phyloP scores from a whole-genome alignment of 2,797 vertebrate genomes.

The Sebastes jordani region DNA sequence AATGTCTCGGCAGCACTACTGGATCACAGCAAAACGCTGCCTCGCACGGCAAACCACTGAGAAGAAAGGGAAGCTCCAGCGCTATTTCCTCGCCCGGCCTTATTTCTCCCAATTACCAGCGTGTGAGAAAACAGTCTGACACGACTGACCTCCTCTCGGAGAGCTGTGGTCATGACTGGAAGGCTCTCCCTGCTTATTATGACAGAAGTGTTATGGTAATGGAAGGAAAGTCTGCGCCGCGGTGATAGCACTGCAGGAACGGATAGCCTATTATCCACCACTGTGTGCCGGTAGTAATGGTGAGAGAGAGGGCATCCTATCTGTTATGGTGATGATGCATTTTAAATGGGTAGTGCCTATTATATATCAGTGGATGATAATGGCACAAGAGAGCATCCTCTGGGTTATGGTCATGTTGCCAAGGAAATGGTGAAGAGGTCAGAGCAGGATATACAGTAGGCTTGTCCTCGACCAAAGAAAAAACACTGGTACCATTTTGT shows the following conservation, averaged over 20 bases:
- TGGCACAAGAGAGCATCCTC: slow-evolving; percentile 41
- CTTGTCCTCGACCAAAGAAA: too few species aligned
- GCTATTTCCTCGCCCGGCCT: slow-evolving; percentile 34
- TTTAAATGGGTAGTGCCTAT: slow-evolving; percentile 45
- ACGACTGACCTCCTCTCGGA: slow-evolving; percentile 63
- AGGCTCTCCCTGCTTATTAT: slow-evolving; percentile 69
- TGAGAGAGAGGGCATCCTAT: slow-evolving; percentile 57
- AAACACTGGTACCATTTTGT: fast-evolving
- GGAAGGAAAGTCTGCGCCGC: slow-evolving; percentile 56
- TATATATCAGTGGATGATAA: slow-evolving; percentile 57
- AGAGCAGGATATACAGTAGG: background rate
- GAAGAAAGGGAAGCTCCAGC: slow-evolving; percentile 18
- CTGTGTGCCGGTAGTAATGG: slow-evolving; percentile 57
- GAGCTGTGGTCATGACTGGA: slow-evolving; percentile 60
- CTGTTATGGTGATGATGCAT: slow-evolving; percentile 70
- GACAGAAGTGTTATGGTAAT: slow-evolving; percentile 72
- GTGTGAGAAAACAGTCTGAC: slow-evolving; percentile 63
- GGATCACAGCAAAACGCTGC: slow-evolving; percentile 3
- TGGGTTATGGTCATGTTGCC: slow-evolving; percentile 36
- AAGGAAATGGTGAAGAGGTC: slow-evolving; percentile 20
- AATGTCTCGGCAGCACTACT: background rate
- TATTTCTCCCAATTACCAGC: slow-evolving; percentile 68
- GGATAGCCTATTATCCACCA: slow-evolving; percentile 68
- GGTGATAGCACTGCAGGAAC: slow-evolving; percentile 62
- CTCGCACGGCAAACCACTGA: background rate